Conservation (phyloP, 2,888 invertebrate species). For the Nephrotoma appendiculata region DNA sequence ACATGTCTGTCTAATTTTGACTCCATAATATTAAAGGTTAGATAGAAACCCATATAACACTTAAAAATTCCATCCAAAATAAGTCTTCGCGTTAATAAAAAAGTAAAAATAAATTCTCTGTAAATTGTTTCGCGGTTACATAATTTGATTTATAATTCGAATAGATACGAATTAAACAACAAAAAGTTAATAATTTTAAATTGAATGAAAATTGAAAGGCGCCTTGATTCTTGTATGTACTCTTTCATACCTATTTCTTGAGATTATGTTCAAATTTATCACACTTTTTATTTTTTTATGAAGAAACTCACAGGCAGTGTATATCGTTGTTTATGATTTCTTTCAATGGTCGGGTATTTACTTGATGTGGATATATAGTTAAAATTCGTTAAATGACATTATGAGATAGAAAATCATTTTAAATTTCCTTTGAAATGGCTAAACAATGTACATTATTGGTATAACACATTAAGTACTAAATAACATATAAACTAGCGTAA, state of each 20-base stretch:
- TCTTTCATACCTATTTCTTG: neutral
- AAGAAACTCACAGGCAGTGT: neutral
- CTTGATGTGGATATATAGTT: neutral
- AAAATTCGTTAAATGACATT: neutral
- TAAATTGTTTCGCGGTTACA: neutral
- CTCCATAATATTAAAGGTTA: neutral
- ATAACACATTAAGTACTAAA: too few species aligned
- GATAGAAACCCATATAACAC: neutral
- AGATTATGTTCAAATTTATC: neutral
- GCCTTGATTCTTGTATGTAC: neutral
- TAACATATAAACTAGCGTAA: too few species aligned
- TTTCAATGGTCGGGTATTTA: neutral
- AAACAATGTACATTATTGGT: too few species aligned
- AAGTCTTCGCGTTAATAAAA: neutral
- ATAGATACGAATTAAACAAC: neutral
- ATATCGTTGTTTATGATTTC: neutral
- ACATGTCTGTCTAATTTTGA: neutral
- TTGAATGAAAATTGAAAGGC: neutral
- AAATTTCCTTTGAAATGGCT: neutral
- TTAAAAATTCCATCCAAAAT: neutral
- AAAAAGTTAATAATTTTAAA: neutral
- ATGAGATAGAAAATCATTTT: neutral
- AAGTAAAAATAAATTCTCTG: neutral
- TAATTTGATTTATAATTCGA: neutral
- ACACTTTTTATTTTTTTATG: neutral